A percentile compares a stretch with the other conserved stretches of the same genome.
These are phyloP conservation scores for Arge pagana DNA, from an alignment of 2,888 invertebrate genomes.

Conservation along the genomic window DNA sequence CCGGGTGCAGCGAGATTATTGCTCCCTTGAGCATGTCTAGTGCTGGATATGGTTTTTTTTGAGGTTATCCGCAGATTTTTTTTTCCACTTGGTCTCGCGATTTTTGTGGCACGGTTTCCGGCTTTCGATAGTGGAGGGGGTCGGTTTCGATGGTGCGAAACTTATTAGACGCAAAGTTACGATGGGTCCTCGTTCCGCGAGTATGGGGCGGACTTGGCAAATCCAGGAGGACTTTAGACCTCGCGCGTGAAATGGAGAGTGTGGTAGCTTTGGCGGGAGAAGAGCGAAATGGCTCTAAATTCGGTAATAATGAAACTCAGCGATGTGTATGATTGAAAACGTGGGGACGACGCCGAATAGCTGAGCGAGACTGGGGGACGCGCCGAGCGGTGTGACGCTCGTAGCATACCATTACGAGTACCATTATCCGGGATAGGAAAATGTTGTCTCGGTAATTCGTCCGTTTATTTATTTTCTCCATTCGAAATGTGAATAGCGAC, in stretches of 20 bases:
- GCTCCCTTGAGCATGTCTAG: too few species aligned
- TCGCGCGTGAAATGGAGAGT: conserved; percentile 17
- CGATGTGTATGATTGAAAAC: conserved; percentile 54
- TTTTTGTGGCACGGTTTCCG: too few species aligned
- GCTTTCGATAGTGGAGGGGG: conserved; percentile 28
- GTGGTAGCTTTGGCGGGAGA: conserved; percentile 15
- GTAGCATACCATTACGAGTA: conserved; percentile 37
- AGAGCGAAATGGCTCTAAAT: conserved; percentile 42
- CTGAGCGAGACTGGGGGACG: conserved; percentile 30
- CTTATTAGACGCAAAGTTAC: conserved; percentile 40
- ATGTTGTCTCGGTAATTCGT: too few species aligned
- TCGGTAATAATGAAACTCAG: conserved; percentile 52
- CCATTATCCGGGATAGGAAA: conserved; percentile 38
- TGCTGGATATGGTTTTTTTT: too few species aligned
- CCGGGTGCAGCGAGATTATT: too few species aligned
- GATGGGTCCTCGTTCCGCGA: conserved; percentile 28
- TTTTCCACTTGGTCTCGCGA: too few species aligned
- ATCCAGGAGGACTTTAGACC: too few species aligned
- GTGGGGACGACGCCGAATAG: conserved; percentile 41
- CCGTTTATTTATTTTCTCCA: too few species aligned
- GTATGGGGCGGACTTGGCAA: too few species aligned
- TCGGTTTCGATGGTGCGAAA: conserved; percentile 44
- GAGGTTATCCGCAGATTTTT: too few species aligned
- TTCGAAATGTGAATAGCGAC: too few species aligned
- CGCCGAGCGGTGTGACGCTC: conserved; percentile 11